Evolutionary conservation across 2,888 invertebrate species (phyloP).

Genomic region (Mactromeris polynyma): DNA sequence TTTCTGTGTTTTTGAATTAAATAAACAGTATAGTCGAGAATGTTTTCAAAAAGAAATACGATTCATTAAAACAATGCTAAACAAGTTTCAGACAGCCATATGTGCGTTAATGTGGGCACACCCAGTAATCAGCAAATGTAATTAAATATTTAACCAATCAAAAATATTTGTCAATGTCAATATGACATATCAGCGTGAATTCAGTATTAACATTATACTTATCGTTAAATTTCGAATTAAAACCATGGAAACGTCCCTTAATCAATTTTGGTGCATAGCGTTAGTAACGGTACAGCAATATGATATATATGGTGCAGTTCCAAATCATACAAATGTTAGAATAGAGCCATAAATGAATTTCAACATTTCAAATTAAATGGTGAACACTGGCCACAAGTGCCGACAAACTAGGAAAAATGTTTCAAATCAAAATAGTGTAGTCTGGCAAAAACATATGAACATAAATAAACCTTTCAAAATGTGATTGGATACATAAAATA

Average conservation of each 20-base stretch:
- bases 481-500: neutral
- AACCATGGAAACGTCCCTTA: neutral
- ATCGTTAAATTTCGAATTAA: neutral
- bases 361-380: constrained; percentile 7
- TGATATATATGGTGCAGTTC: neutral
- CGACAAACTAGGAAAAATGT: neutral
- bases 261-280: neutral
- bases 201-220: too few species aligned
- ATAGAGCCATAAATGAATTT: neutral
- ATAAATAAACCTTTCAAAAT: neutral
- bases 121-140: too few species aligned
- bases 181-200: too few species aligned
- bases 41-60: too few species aligned
- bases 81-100: too few species aligned
- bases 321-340: neutral
- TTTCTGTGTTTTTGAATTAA: too few species aligned
- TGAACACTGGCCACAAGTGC: neutral
- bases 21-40: too few species aligned
- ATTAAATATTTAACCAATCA: too few species aligned
- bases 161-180: too few species aligned
- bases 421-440: neutral
- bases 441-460: constrained; percentile 14
- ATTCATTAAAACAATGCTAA: too few species aligned
- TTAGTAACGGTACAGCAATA: neutral
- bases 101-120: too few species aligned